Base-by-base conservation (phyloP, 2,113 vertebrate species). In the Vidua chalybeata region DNA sequence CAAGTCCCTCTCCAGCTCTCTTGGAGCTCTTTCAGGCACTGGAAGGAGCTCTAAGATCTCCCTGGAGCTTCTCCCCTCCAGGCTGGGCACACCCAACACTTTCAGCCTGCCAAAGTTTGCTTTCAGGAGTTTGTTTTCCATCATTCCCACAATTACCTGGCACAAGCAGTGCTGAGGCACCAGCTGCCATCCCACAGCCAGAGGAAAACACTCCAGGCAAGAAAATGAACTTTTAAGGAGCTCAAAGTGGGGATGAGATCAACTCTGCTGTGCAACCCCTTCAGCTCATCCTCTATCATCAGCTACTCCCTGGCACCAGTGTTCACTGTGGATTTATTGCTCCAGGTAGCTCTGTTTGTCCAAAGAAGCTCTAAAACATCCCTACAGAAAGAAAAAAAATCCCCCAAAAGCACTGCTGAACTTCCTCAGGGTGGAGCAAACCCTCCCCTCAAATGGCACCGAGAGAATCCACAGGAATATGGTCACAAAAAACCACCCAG, bases 291-390 rank as follows among this genome's bases (percentile, higher is more conserved):
- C 7, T 3, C 6, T 1, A 21, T 2, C 24, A 59, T 4, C 49
- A 68, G 68, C 35, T n/a, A 0, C 35, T 39, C 59, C 15, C 20
- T 7, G 24, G 23, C 46, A 12, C 7, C 15, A 13, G 10, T 0
- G 4, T 11, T 45, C 2, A 0, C 4, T 14, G 49, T 1, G 0
- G 0, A 26, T 46, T 46, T 46, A 33, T 18, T 63, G 41, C 52
- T 67, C 54, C 24, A 22, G 31, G 31, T 27, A 81, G 61, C 62
- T 66, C 61, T 27, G 6, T 52, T 55, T 30, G 10, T 22, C 37
- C 77, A 41, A 52, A 41, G 2, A 10, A 39, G 19, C 31, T 54
- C 24, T 21, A 41, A 58, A 66, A 76, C 4, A 48, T 3, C 9
- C 5, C 61, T 1, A 7, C 7, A 58, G 43, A 89, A 45, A 37